Base-by-base conservation (phyloP, 1,140 invertebrate species). In the Gerris buenoi region DNA sequence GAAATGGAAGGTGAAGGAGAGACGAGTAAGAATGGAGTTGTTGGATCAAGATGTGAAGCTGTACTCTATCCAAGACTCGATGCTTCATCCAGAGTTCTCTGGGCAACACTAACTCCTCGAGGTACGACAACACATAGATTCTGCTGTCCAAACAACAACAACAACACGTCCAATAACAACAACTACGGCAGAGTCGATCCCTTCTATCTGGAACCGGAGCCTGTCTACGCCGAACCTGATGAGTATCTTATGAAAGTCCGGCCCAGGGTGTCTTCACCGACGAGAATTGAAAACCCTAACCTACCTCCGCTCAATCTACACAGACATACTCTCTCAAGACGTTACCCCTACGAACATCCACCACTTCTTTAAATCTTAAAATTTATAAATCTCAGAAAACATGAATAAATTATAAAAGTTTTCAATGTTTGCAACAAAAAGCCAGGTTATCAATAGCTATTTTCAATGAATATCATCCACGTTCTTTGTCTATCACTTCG, bases 91-190 rank as follows among this genome's bases (percentile, higher is more conserved):
- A 78, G 86, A n/a, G 85, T 89, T 22, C 82, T 91, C 26, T 92
- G 89, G 89, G 89, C 90, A 0, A 88, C 89, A 0, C 77, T 92
- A 5, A 91, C 89, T 2, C 89, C 90, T 0, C 80, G 88, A 22
- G 89, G 89, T 23, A 90, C 88, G 10, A 68, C 67, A 3, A 25
- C 25, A 10, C 62, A 63, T 14, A 56, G 56, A 15, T 60, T 60
- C 58, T 60, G 58, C 22, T 60, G 58, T 25, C 22, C 58, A 15
- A 60, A 60, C 58, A 60, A 60, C 58, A 60, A 60, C 22, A 23
- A 27, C 65, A 25, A 23, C 65, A 18, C 14, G 13, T 60, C 65
- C 60, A 25, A 13, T 27, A 0, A 78, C 69, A 15, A 81, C 81
- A 64, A 84, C 86, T 13, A 25, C 68, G 22, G 70, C 70, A 15